phyloP scores from a whole-genome alignment of 2,113 vertebrate species.

The rabbit (Oryctolagus cuniculus) region DNA sequence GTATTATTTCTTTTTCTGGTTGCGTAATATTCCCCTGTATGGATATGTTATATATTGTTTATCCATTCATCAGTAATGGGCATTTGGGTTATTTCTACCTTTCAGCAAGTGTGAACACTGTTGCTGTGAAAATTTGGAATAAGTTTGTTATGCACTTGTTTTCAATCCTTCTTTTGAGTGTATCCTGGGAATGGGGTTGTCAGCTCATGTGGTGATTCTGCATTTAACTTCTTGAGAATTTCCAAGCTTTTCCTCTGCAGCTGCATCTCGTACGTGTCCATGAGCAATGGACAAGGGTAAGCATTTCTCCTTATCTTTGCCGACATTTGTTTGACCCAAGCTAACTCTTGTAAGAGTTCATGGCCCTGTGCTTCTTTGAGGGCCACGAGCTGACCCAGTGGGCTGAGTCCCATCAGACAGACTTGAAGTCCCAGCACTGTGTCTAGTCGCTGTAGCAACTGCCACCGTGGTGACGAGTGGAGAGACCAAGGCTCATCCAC shows the following conservation, averaged over 20 bases:
- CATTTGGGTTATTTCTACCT: background rate
- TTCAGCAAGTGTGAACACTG: background rate
- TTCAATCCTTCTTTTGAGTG: background rate
- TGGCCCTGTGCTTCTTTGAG: background rate
- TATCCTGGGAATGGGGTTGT: background rate
- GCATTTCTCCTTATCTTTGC: background rate
- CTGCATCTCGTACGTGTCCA: background rate
- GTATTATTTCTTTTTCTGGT: background rate
- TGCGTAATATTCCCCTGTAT: background rate
- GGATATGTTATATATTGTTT: background rate
- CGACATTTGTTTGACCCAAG: background rate
- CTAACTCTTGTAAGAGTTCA: background rate
- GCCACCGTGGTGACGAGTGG: fast-evolving
- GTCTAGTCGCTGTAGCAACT: background rate
- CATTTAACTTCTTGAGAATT: slow-evolving; percentile 6
- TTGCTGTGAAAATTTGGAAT: background rate
- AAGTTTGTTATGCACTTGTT: background rate
- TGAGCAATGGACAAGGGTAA: background rate
- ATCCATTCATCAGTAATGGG: background rate
- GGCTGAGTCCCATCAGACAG: background rate
- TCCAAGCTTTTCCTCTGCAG: background rate
- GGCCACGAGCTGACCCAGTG: background rate
- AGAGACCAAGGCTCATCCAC: background rate
- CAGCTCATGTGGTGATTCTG: background rate
- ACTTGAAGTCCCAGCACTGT: background rate